phyloP scores from a whole-genome alignment of 2,113 vertebrate species.

The Oncorhynchus nerka region DNA sequence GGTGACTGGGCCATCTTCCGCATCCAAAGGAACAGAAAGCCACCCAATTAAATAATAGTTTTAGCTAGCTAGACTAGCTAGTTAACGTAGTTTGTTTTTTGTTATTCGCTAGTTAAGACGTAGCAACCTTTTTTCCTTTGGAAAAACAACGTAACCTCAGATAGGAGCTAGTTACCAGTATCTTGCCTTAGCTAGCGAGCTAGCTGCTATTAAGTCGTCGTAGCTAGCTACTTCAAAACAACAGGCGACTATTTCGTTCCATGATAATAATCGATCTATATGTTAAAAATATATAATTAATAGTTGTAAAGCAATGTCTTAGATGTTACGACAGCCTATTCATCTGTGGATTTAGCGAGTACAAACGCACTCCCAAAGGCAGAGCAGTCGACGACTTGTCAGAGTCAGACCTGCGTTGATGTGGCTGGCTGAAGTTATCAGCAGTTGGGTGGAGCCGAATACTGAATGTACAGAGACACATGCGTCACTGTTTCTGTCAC shows the following conservation, averaged over 20 bases:
- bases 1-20: conserved; percentile 81
- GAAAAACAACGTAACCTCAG: background rate
- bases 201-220: background rate
- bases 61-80: background rate
- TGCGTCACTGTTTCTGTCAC: conserved; percentile 9
- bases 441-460: conserved; percentile 45
- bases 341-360: background rate
- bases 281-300: too few species aligned
- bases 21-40: conserved; percentile 5
- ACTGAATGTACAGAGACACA: conserved; percentile 3
- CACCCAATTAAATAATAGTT: background rate
- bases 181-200: background rate
- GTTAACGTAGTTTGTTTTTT: background rate
- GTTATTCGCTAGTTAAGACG: background rate
- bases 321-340: background rate
- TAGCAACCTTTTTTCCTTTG: background rate
- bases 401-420: conserved; percentile 18
- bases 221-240: background rate
- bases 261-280: background rate
- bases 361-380: conserved; percentile 9
- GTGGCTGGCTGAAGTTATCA: conserved; percentile 11
- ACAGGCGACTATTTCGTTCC: conserved; percentile 1
- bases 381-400: conserved; percentile 37
- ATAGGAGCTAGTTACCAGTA: background rate
- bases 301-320: background rate